These are phyloP conservation scores for Chaunax sp. DNA, from an alignment of 2,797 vertebrate genomes.

Conservation along the genomic window DNA sequence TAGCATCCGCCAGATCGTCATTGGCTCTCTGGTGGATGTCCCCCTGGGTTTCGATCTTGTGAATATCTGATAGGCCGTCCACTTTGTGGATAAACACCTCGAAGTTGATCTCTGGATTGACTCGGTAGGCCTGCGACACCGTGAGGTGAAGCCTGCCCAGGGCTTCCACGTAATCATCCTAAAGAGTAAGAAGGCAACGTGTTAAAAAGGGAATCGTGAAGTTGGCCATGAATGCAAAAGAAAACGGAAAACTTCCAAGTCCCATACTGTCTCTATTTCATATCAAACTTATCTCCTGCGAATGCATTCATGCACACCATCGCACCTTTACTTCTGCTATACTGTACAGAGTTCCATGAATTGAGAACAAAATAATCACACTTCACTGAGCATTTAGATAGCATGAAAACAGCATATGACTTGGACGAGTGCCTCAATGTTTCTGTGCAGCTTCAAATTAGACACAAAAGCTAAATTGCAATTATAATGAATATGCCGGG, in stretches of 20 bases:
- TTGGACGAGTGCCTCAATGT: too few species aligned
- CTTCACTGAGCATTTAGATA: too few species aligned
- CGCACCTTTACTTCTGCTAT: too few species aligned
- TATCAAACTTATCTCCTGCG: too few species aligned
- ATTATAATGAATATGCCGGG: too few species aligned
- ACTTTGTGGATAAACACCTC: constrained; percentile 99
- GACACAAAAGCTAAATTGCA: background rate
- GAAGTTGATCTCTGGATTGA: constrained; percentile 99
- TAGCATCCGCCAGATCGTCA: constrained; percentile 96
- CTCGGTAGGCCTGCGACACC: constrained; percentile 97
- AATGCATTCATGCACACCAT: too few species aligned
- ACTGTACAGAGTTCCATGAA: too few species aligned
- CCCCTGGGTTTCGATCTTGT: constrained; percentile 99
- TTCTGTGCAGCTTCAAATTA: background rate
- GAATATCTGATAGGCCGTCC: constrained; percentile 98
- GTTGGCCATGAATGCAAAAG: background rate
- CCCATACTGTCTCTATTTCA: too few species aligned
- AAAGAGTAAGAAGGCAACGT: constrained; percentile 4
- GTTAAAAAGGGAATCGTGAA: too few species aligned
- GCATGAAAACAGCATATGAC: too few species aligned
- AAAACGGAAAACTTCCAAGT: too few species aligned
- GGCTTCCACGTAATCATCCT: constrained; percentile 99
- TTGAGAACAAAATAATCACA: too few species aligned
- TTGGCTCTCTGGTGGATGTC: constrained; percentile 99
- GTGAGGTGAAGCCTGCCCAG: constrained; percentile 96